A percentile compares a stretch with the other conserved stretches of the same genome.
These are phyloP conservation scores for Corvus moneduloides DNA, from an alignment of 2,113 vertebrate genomes.

Conservation along the genomic window DNA sequence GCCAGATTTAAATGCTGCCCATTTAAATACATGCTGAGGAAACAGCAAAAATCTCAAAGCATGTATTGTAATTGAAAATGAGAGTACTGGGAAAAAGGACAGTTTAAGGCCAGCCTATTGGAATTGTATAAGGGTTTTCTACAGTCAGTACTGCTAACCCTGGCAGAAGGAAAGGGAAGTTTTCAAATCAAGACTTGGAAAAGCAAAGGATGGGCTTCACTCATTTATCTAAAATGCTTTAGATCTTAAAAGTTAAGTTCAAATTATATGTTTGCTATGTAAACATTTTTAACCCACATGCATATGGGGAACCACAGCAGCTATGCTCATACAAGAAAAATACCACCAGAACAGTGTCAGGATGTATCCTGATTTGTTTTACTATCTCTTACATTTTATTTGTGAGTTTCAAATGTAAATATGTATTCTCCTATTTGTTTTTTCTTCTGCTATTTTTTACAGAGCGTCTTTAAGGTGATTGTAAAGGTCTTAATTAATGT, in stretches of 20 bases:
- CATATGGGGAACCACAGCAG: neutral
- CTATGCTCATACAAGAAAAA: neutral
- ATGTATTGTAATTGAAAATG: neutral
- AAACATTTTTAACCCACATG: neutral
- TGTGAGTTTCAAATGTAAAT: neutral
- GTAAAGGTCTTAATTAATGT: neutral
- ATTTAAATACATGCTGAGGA: neutral
- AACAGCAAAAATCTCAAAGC: neutral
- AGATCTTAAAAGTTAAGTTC: neutral
- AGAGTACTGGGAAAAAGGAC: neutral
- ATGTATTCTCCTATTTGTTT: neutral
- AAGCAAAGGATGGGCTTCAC: neutral
- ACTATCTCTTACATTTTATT: neutral
- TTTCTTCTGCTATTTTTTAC: neutral
- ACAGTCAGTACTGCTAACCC: neutral
- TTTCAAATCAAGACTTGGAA: neutral
- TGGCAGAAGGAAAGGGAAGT: neutral
- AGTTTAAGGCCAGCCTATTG: neutral
- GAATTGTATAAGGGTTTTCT: neutral
- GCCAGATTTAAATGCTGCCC: neutral
- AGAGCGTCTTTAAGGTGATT: neutral
- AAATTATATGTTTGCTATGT: neutral
- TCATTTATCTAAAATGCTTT: neutral
- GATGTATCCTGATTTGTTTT: neutral
- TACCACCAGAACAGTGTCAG: neutral